Percentiles rank a stretch among this genome's conserved stretches.
phyloP scores from a whole-genome alignment of 2,797 vertebrate species.

The Bradypus variegatus region DNA sequence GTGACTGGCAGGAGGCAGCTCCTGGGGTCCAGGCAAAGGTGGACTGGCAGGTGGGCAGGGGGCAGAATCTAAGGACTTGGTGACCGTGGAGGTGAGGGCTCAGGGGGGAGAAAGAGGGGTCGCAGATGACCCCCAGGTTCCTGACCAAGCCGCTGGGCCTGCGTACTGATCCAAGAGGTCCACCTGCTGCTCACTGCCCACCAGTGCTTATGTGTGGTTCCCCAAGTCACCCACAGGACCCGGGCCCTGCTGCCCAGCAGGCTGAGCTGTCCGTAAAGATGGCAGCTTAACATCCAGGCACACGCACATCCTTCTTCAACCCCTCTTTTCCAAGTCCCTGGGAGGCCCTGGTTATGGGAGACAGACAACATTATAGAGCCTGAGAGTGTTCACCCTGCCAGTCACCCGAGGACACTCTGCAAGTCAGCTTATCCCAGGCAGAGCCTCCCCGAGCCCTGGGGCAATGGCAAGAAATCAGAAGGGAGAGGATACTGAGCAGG shows the following conservation, averaged over 20 bases:
- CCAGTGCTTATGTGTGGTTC: not conserved
- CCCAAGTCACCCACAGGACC: not conserved
- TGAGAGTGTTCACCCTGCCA: no score
- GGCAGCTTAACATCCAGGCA: not conserved
- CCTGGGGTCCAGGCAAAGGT: not conserved
- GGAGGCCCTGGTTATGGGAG: not conserved
- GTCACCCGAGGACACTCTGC: not conserved
- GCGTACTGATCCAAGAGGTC: not conserved
- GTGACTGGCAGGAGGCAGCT: not conserved
- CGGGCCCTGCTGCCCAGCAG: not conserved
- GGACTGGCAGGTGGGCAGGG: not conserved
- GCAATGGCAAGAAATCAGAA: not conserved
- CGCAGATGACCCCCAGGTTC: not conserved
- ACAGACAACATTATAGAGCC: not conserved
- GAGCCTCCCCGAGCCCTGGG: not conserved
- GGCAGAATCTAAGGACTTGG: not conserved
- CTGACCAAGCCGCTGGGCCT: not conserved
- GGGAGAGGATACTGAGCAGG: not conserved
- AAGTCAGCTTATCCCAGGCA: not conserved
- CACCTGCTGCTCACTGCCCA: not conserved
- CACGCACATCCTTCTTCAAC: not conserved
- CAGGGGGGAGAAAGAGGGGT: not conserved
- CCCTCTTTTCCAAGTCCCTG: not conserved
- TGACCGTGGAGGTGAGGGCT: not conserved
- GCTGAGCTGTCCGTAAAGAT: not conserved